Conservation (phyloP, 2,797 vertebrate genomes). For the Hydrocynus forskahlii region DNA sequence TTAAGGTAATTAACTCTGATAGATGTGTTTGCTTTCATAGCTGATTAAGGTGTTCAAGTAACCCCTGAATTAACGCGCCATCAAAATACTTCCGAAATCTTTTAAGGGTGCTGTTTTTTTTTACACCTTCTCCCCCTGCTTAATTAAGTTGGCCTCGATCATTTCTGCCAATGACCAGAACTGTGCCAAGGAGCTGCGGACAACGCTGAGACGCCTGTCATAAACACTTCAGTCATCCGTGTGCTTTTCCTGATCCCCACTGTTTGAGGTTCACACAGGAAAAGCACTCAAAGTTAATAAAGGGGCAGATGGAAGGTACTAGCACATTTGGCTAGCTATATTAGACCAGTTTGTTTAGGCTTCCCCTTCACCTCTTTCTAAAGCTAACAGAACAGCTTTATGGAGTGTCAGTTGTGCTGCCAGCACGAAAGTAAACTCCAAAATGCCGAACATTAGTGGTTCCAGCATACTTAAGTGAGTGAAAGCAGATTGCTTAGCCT, state of each 20-base stretch:
- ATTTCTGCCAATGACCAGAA: conserved; percentile 67
- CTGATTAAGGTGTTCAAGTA: conserved; percentile 77
- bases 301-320: conserved; percentile 53
- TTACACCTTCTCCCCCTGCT: conserved; percentile 66
- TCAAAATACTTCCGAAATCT: conserved; percentile 76
- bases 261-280: conserved; percentile 52
- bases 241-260: conserved; percentile 46
- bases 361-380: background rate
- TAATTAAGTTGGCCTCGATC: conserved; percentile 74
- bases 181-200: conserved; percentile 60
- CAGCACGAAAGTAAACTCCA: conserved; percentile 17
- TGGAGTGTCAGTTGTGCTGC: conserved; percentile 2
- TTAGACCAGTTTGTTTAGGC: conserved; percentile 41
- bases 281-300: conserved; percentile 56
- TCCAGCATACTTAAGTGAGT: conserved; percentile 12
- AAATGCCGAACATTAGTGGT: conserved; percentile 8
- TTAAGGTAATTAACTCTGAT: conserved; percentile 76
- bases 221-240: conserved; percentile 61
- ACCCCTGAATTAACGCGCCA: conserved; percentile 72
- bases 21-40: conserved; percentile 79
- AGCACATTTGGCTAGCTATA: conserved; percentile 55
- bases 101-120: conserved; percentile 68
- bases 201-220: conserved; percentile 62
- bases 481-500: conserved; percentile 50
- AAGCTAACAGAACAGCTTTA: background rate